phyloP scores from a whole-genome alignment of 2,888 invertebrate species.

The Ormyrus rosae region DNA sequence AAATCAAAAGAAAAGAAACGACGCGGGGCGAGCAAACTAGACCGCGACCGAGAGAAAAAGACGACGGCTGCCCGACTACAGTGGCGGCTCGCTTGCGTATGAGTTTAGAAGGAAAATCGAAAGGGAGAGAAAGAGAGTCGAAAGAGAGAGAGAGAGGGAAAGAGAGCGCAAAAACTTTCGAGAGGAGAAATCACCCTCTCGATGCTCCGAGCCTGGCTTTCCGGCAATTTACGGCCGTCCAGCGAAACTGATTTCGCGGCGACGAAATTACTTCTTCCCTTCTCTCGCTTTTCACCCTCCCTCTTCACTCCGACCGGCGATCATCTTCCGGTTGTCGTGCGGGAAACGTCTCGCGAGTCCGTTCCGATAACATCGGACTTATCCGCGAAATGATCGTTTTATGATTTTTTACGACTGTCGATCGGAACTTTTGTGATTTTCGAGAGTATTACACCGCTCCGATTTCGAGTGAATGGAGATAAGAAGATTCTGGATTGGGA shows the following conservation, averaged over 20 bases:
- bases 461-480: too few species aligned
- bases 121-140: slow-evolving; percentile 7
- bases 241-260: slow-evolving; percentile 67
- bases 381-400: slow-evolving; percentile 54
- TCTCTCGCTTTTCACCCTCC: background rate
- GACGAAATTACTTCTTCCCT: slow-evolving; percentile 64
- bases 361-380: slow-evolving; percentile 44
- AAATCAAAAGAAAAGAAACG: slow-evolving; percentile 14
- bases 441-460: slow-evolving; percentile 30
- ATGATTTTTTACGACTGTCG: slow-evolving; percentile 55
- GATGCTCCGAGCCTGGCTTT: slow-evolving; percentile 54
- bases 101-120: slow-evolving; percentile 14
- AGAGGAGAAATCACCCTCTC: slow-evolving; percentile 45
- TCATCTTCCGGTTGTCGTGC: slow-evolving; percentile 51
- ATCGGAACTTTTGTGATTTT: slow-evolving; percentile 53
- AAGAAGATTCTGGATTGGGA: too few species aligned
- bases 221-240: slow-evolving; percentile 68
- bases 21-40: slow-evolving; percentile 7
- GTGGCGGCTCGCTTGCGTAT: too few species aligned
- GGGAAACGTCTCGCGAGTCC: background rate
- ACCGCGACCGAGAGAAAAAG: background rate
- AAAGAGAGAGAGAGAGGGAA: slow-evolving; percentile 6
- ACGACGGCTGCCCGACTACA: background rate
- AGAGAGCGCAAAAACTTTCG: slow-evolving; percentile 50
- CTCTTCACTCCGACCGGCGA: background rate